These are phyloP conservation scores for Danionella dracula DNA, from an alignment of 2,797 vertebrate species.

Conservation along the genomic window DNA sequence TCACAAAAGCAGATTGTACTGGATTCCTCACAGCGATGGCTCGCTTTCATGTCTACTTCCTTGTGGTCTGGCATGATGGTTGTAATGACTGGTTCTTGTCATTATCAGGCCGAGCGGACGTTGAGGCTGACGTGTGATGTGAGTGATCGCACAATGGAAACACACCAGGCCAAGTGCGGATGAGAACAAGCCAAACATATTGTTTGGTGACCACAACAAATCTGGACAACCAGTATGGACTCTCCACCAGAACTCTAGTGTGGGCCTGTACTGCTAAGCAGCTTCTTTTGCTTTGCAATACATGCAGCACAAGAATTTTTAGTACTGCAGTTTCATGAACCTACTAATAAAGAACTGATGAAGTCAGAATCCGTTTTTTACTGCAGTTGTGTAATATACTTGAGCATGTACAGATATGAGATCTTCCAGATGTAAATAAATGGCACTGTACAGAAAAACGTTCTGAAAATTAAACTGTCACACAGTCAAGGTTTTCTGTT, in stretches of 20 bases:
- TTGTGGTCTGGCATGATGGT: slow-evolving; percentile 56
- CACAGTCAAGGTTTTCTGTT: neutral
- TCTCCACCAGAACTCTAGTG: slow-evolving; percentile 49
- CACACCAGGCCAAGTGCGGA: slow-evolving; percentile 53
- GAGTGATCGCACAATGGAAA: slow-evolving; percentile 58
- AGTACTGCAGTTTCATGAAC: neutral
- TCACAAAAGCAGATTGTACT: no score
- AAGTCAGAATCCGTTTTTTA: neutral
- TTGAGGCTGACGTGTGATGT: slow-evolving; percentile 74
- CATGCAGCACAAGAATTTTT: slow-evolving; percentile 2
- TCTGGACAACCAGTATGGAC: slow-evolving; percentile 56
- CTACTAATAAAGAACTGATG: neutral
- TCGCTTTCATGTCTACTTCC: slow-evolving; percentile 45
- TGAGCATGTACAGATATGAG: neutral
- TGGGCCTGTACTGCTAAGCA: slow-evolving; percentile 43
- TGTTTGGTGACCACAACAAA: slow-evolving; percentile 34
- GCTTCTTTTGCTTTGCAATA: slow-evolving; percentile 2
- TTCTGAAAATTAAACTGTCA: slow-evolving; percentile 2
- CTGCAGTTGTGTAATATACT: neutral
- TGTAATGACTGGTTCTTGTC: slow-evolving; percentile 80
- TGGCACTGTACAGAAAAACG: neutral
- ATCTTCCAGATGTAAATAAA: slow-evolving; percentile 3
- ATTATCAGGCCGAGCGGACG: slow-evolving; percentile 81
- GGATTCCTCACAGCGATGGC: no score
- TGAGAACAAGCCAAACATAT: slow-evolving; percentile 51